Evolutionary conservation across 2,888 invertebrate species (phyloP), one percentile per base, ranked within the genome.

Genomic region (Toxonevra muliebris): DNA sequence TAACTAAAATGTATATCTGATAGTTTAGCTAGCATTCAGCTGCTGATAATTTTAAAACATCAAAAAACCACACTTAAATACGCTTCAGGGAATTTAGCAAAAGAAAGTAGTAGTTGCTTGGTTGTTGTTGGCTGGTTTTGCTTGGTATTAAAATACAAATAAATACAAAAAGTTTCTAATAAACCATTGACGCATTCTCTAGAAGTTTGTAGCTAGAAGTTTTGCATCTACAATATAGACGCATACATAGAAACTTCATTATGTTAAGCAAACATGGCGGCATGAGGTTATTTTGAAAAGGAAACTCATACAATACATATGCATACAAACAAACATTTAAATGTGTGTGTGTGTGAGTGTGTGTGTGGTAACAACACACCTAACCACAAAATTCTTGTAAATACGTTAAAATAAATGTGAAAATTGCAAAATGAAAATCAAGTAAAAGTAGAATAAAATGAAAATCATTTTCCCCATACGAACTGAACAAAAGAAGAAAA

Each of bases 401-500:
- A 78, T 78, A 77, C 74, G 79, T 77, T 79, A 75, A 74, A 76
- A 76, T 77, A 76, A 75, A 76, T 77, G 74, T 69, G 70, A 72
- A 74, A 72, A 73, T 71, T 69, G 61, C 57, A 50, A 48, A 57
- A 68, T 61, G 61, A 69, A 71, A 68, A 66, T 13, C 45, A 13
- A 17, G 43, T 9, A 59, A 20, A 63, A 2, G 13, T 15, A 61
- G 12, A 43, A 55, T 57, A 20, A 61, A 30, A 30, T 13, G 12
- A 19, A 50, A 53, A 50, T 13, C 41, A 62, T 40, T 45, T 17
- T 20, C 42, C 58, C 13, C 42, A 43, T 17, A 19, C 40, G 43
- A 7, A 12, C n/a, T 15, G 19, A 15, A 19, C 19, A 53, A 40
- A 42, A 11, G 19, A 45, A 57, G 40, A 9, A 45, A 55, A 57